Evolutionary conservation across 2,888 invertebrate genomes (phyloP).

Genomic region (Cetonia aurata): DNA sequence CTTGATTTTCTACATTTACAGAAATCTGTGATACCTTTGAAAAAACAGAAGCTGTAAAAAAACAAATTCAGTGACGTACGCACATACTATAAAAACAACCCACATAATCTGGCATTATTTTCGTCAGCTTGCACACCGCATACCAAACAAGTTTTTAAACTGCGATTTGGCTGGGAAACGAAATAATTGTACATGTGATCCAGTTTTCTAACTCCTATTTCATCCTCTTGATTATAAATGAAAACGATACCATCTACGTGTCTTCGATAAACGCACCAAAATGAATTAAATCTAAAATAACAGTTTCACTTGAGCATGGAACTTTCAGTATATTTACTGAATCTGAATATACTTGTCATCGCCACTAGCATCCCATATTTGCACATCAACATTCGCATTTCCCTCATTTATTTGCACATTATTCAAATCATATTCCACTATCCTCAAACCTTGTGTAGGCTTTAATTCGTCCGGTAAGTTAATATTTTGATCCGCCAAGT

Average conservation of each 20-base stretch:
- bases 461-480: conserved; percentile 54
- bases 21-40: conserved; percentile 56
- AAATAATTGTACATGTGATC: conserved; percentile 58
- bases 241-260: conserved; percentile 57
- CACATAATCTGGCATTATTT: conserved; percentile 54
- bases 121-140: conserved; percentile 52
- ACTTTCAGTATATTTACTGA: background rate
- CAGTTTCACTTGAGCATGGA: background rate
- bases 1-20: conserved; percentile 54
- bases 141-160: conserved; percentile 54
- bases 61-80: background rate
- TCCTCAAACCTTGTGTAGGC: conserved; percentile 54
- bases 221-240: conserved; percentile 54
- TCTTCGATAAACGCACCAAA: conserved; percentile 57
- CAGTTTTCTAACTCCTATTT: conserved; percentile 53
- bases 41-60: conserved; percentile 53
- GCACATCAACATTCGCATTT: conserved; percentile 54
- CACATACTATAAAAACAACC: conserved; percentile 30
- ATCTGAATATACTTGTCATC: conserved; percentile 58
- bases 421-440: conserved; percentile 56
- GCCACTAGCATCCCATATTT: conserved; percentile 58
- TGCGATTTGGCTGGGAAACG: conserved; percentile 54
- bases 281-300: conserved; percentile 53
- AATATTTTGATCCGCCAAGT: conserved; percentile 53
- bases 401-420: conserved; percentile 53